Base-by-base conservation (phyloP, 2,113 vertebrate species). In the Corydoras sp. region DNA sequence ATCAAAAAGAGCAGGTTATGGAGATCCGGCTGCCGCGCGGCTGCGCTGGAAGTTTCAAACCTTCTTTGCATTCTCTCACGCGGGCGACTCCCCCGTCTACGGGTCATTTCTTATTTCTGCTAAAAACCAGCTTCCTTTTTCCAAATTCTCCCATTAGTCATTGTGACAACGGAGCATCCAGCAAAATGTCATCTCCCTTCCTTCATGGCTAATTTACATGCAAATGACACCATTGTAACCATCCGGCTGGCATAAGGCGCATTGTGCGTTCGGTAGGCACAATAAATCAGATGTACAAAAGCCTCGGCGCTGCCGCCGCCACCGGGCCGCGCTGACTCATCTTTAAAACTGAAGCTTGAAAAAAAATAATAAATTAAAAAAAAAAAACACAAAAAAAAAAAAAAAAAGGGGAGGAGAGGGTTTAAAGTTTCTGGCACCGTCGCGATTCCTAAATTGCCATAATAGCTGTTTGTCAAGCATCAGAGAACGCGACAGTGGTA, bases 61-160 rank as follows among this genome's bases (percentile, higher is more conserved):
- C 35, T 43, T 8, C 2, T 43, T 43, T 2, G 35, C 35, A 43
- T 43, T 43, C 35, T 4, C 4, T 43, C 35, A 51, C 24, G 14
- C 35, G 31, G 5, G 13, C 9, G 14, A 12, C 32, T 14, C 35
- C 18, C 18, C 51, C 54, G 56, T 55, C 49, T 55, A 51, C 49
- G 31, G 54, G 31, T 65, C 24, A 49, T 51, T 29, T 35, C 30
- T 68, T 48, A 73, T 49, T 62, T 60, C 76, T 74, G 4, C 13
- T 62, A 9, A 32, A 32, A 62, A 43, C 31, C 5, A 8, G 31
- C 32, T 43, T 62, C 32, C 32, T 15, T 43, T n/a, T 4, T 14
- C 10, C 12, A 43, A 24, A n/a, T 7, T 62, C 32, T 9, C 13
- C 13, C 5, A 32, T 62, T 43, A 43, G 12, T 62, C 61, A 43